A percentile compares a stretch with the other conserved stretches of the same genome.
phyloP scores from a whole-genome alignment of 2,888 invertebrate species.

The Sisyra nigra region DNA sequence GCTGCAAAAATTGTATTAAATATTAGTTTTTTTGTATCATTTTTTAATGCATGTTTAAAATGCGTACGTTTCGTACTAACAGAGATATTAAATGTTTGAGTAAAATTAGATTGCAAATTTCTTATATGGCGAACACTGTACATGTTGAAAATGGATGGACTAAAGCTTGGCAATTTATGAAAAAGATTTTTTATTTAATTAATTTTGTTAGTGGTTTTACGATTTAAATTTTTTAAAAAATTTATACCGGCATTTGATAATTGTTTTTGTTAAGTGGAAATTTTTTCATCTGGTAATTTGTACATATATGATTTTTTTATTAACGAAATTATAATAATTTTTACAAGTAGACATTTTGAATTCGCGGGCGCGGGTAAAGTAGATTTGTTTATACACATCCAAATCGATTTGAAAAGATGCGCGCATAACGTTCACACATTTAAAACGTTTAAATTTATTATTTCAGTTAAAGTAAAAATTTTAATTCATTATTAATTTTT shows the following conservation, averaged over 20 bases:
- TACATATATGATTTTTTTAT: slow-evolving; percentile 7
- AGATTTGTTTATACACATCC: no score
- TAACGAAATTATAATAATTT: slow-evolving; percentile 3
- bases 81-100: slow-evolving; percentile 22
- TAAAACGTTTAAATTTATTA: not conserved
- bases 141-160: not conserved
- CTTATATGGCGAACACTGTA: slow-evolving; percentile 4
- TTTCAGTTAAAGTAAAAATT: not conserved
- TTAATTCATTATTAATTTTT: not conserved
- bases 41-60: slow-evolving; percentile 19
- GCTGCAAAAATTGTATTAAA: slow-evolving; percentile 19
- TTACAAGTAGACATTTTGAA: slow-evolving; percentile 9
- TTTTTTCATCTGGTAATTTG: not conserved
- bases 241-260: not conserved
- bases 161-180: not conserved
- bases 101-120: slow-evolving; percentile 17
- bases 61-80: slow-evolving; percentile 15
- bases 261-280: not conserved
- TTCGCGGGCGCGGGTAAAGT: slow-evolving; percentile 9
- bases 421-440: not conserved
- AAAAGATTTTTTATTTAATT: not conserved
- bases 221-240: slow-evolving; percentile 2
- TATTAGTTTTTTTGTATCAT: slow-evolving; percentile 25
- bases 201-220: not conserved
- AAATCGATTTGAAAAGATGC: no score